phyloP scores from a whole-genome alignment of 2,797 vertebrate species.

The Aviceda cuculoides region DNA sequence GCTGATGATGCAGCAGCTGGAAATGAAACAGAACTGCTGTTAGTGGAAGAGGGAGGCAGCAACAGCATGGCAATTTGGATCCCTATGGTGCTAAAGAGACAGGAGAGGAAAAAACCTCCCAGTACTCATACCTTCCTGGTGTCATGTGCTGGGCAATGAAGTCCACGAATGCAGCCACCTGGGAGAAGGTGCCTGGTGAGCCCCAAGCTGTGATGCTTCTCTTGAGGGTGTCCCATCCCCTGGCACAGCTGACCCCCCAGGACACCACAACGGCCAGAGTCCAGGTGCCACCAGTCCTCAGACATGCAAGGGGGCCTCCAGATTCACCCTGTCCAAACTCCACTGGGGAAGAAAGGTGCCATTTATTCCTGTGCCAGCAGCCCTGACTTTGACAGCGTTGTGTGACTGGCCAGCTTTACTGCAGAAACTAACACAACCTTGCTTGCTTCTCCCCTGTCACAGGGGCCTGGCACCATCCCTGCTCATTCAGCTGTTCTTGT shows the following conservation, averaged over 20 bases:
- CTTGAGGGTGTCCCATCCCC: not conserved
- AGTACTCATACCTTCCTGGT: not conserved
- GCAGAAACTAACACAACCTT: not conserved
- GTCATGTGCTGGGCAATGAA: not conserved
- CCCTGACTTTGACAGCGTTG: not conserved
- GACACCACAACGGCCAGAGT: not conserved
- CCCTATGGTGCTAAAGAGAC: not conserved
- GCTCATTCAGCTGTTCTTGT: not conserved
- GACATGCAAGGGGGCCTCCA: not conserved
- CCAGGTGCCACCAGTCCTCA: not conserved
- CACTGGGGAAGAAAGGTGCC: not conserved
- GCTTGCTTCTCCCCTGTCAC: not conserved
- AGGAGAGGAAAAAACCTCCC: not conserved
- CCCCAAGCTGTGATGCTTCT: not conserved
- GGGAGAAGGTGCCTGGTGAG: not conserved
- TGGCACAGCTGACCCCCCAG: not conserved
- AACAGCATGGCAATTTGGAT: not conserved
- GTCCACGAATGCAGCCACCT: not conserved
- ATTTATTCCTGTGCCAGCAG: not conserved
- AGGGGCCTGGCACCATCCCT: not conserved
- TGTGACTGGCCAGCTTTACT: not conserved
- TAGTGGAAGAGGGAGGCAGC: not conserved
- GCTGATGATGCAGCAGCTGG: not conserved
- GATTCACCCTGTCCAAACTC: not conserved
- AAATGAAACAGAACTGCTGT: not conserved